Percentiles rank a stretch among this genome's conserved stretches.
Evolutionary conservation across 2,797 vertebrate species (phyloP).

Genomic region (Tadarida brasiliensis): DNA sequence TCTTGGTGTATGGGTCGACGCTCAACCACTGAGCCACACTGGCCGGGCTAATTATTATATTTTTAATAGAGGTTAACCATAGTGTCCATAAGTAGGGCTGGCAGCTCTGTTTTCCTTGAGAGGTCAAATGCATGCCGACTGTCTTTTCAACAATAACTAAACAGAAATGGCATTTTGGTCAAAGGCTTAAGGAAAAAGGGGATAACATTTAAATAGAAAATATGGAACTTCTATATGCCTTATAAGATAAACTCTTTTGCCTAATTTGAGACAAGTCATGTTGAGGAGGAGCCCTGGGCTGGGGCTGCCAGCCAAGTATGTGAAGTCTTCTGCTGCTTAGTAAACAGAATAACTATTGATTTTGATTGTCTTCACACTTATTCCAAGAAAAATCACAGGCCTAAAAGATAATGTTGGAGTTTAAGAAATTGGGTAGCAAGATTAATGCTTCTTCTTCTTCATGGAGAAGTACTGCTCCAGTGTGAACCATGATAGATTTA

Average conservation of each 20-base stretch:
- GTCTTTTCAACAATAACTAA: background rate
- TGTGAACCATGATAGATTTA: background rate
- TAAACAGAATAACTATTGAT: background rate
- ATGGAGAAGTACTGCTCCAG: background rate
- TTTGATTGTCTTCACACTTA: background rate
- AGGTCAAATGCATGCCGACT: background rate
- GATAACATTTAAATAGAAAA: constrained; percentile 48
- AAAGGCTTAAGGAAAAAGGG: background rate
- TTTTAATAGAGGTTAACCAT: constrained; percentile 6
- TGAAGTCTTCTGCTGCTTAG: background rate
- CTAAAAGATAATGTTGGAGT: background rate
- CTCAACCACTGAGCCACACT: no score
- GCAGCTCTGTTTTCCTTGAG: background rate
- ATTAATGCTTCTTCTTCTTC: background rate
- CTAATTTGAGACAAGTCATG: background rate
- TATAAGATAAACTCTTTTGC: constrained; percentile 11
- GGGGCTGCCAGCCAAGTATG: background rate
- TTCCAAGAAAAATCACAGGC: background rate
- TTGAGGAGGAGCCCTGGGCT: background rate
- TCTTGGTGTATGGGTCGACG: no score
- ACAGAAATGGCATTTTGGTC: background rate
- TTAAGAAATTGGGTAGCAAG: background rate
- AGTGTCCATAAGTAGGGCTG: background rate
- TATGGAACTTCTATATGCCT: background rate
- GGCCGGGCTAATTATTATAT: background rate